phyloP scores from a whole-genome alignment of 2,113 vertebrate species.

The Sprattus sprattus region DNA sequence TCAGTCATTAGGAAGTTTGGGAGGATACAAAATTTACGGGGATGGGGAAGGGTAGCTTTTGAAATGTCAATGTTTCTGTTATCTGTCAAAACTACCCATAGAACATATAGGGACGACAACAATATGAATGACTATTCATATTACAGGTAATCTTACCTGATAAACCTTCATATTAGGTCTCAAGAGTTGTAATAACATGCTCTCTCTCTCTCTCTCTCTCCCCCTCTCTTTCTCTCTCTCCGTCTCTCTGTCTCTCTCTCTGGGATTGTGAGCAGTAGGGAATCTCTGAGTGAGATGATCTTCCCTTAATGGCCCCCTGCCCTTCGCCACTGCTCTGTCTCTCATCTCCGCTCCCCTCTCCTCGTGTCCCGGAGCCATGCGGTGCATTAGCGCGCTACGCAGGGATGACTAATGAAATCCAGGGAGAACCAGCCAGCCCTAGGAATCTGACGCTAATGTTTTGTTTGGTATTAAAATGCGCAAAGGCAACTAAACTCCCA shows the following conservation, averaged over 20 bases:
- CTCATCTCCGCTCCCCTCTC: constrained; percentile 32
- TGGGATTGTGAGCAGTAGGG: constrained; percentile 38
- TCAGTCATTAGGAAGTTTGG: background rate
- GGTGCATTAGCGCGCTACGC: constrained; percentile 47
- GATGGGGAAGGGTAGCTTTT: background rate
- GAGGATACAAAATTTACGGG: background rate
- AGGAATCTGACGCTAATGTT: constrained; percentile 65
- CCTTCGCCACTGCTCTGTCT: constrained; percentile 6
- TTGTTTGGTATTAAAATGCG: constrained; percentile 72
- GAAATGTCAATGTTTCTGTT: background rate
- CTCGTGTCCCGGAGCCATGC: constrained; percentile 56
- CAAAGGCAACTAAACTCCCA: constrained; percentile 70
- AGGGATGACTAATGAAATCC: constrained; percentile 70
- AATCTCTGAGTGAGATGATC: constrained; percentile 49
- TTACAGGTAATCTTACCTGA: too few species aligned
- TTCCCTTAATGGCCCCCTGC: constrained; percentile 56
- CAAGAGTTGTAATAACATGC: background rate
- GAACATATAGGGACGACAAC: too few species aligned
- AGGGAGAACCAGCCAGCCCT: constrained; percentile 54
- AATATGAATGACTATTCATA: background rate
- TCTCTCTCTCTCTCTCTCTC: background rate
- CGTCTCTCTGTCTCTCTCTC: constrained; percentile 5
- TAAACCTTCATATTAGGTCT: too few species aligned
- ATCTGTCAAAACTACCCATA: too few species aligned
- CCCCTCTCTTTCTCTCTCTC: background rate